These are phyloP conservation scores for Dynastes hyllus DNA, from an alignment of 2,888 invertebrate species.

Conservation along the genomic window DNA sequence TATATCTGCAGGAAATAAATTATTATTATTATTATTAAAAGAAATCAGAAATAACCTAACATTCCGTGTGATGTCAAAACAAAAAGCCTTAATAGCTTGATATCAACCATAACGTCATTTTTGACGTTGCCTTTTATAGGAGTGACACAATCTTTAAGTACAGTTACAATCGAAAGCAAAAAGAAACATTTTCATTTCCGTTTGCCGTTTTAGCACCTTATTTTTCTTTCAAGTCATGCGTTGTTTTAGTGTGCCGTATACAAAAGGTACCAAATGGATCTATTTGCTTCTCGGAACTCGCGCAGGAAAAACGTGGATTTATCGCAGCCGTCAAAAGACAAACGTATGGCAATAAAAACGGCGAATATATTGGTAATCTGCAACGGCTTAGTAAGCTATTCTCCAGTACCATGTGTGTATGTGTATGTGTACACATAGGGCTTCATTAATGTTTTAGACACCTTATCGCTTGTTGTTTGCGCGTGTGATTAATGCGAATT, in stretches of 20 bases:
- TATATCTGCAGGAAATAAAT: too few species aligned
- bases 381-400: neutral
- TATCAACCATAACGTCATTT: too few species aligned
- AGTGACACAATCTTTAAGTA: too few species aligned
- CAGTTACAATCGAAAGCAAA: too few species aligned
- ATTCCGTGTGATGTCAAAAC: too few species aligned
- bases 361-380: slow-evolving; percentile 11
- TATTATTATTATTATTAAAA: too few species aligned
- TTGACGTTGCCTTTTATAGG: too few species aligned
- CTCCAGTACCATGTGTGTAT: neutral
- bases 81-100: too few species aligned
- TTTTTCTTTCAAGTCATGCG: neutral
- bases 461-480: neutral
- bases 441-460: slow-evolving; percentile 11
- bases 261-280: neutral
- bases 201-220: too few species aligned
- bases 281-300: neutral
- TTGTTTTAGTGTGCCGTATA: slow-evolving; percentile 4
- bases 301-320: slow-evolving; percentile 3
- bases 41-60: too few species aligned
- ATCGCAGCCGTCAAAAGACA: slow-evolving; percentile 7
- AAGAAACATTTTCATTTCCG: too few species aligned
- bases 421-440: neutral
- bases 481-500: neutral
- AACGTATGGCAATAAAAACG: slow-evolving; percentile 10